Conservation (phyloP, 2,888 invertebrate genomes). For the Nemotelus pantherinus region DNA sequence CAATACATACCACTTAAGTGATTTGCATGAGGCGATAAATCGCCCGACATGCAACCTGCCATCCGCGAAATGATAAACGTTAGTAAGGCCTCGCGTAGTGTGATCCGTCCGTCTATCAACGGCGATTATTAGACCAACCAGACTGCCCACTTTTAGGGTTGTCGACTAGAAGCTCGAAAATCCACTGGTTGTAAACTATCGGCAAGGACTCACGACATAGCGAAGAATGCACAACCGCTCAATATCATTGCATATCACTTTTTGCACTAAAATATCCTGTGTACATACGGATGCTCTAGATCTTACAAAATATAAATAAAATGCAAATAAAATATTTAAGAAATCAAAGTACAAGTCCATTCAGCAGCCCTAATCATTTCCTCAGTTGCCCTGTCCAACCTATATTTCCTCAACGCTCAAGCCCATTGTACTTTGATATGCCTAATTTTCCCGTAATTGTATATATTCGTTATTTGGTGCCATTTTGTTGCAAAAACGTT, state of each 20-base stretch:
- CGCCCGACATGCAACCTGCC: conserved; percentile 44
- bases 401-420: conserved; percentile 20
- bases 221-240: background rate
- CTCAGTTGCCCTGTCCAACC: background rate
- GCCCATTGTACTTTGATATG: conserved; percentile 38
- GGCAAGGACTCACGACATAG: background rate
- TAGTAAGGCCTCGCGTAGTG: conserved; percentile 13
- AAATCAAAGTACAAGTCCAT: no score
- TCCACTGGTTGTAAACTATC: background rate
- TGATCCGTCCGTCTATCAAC: conserved; percentile 13
- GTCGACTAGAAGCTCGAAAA: background rate
- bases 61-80: conserved; percentile 42
- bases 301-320: no score
- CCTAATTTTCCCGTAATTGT: conserved; percentile 41
- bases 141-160: conserved; percentile 13
- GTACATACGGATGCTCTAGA: no score
- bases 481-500: conserved; percentile 43
- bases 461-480: conserved; percentile 42
- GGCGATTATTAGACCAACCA: conserved; percentile 5
- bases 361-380: no score
- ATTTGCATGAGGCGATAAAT: conserved; percentile 44
- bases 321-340: no score
- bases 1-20: conserved; percentile 22
- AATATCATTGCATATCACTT: background rate
- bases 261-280: no score